phyloP scores from a whole-genome alignment of 92 coral and sea anemone species.

The Zoanthus gigantus region DNA sequence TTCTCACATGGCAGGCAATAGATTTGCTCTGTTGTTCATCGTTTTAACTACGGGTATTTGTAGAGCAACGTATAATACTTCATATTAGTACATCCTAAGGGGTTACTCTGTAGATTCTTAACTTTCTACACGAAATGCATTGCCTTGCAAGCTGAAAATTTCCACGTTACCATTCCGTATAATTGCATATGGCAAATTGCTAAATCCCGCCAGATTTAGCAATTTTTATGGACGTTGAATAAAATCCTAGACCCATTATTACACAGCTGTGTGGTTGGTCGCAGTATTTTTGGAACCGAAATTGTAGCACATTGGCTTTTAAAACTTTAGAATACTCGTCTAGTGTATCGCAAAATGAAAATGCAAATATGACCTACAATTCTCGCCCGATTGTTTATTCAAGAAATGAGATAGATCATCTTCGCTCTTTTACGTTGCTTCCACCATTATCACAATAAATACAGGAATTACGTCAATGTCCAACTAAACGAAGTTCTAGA shows the following conservation, averaged over 20 bases:
- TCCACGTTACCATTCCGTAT: neutral
- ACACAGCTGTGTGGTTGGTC: neutral
- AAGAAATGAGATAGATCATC: too few species aligned
- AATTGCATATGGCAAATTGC: neutral
- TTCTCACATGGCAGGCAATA: too few species aligned
- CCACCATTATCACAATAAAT: too few species aligned
- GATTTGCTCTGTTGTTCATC: neutral
- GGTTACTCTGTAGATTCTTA: neutral
- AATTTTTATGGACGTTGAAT: neutral
- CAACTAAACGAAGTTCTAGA: too few species aligned
- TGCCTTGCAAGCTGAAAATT: neutral
- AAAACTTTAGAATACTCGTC: neutral
- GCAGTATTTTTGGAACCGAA: neutral
- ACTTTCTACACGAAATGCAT: neutral
- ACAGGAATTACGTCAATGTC: too few species aligned
- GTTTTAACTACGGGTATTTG: neutral
- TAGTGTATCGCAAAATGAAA: neutral
- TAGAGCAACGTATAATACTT: neutral
- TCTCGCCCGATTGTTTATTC: too few species aligned
- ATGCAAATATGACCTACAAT: neutral
- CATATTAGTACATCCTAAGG: neutral
- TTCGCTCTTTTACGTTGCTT: neutral
- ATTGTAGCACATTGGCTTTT: neutral
- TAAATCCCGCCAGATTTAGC: neutral
- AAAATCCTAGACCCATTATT: neutral